Conservation (phyloP, 2,797 vertebrate species). For the Morelia viridis region DNA sequence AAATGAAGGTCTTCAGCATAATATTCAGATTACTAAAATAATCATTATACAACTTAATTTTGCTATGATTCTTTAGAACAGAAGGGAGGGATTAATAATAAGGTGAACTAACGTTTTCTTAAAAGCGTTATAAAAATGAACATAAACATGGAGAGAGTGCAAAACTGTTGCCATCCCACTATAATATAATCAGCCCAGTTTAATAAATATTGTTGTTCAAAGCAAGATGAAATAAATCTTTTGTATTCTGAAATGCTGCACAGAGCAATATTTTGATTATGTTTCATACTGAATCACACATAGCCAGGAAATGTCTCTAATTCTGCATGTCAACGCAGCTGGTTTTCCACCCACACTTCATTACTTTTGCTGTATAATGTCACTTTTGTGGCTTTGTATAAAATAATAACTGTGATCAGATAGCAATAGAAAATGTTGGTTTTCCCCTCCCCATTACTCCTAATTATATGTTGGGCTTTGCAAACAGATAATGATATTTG, state of each 20-base stretch:
- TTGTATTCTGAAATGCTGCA: slow-evolving; percentile 37
- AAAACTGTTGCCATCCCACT: not conserved
- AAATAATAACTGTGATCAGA: slow-evolving; percentile 36
- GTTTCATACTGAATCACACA: slow-evolving; percentile 57
- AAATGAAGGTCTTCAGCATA: not conserved
- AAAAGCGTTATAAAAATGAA: not conserved
- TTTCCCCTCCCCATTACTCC: slow-evolving; percentile 1
- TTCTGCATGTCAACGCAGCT: slow-evolving; percentile 52
- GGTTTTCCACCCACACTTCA: slow-evolving; percentile 56
- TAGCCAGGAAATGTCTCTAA: slow-evolving; percentile 54
- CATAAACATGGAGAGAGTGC: not conserved
- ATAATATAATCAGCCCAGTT: slow-evolving; percentile 18
- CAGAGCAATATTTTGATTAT: slow-evolving; percentile 52
- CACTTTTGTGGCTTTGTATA: slow-evolving; percentile 58
- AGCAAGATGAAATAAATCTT: slow-evolving; percentile 40
- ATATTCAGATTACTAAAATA: slow-evolving; percentile 28
- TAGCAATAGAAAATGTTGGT: slow-evolving; percentile 38
- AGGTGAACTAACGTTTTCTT: not conserved
- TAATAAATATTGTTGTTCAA: slow-evolving; percentile 42
- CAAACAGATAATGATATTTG: slow-evolving; percentile 38
- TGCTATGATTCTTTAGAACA: not conserved
- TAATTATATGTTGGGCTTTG: slow-evolving; percentile 52
- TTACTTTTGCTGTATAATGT: slow-evolving; percentile 58
- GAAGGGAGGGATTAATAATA: not conserved
- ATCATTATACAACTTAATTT: slow-evolving; percentile 19